A percentile compares a stretch with the other conserved stretches of the same genome.
Evolutionary conservation across 1,140 invertebrate species (phyloP).

Genomic region (Calosoma granatense): DNA sequence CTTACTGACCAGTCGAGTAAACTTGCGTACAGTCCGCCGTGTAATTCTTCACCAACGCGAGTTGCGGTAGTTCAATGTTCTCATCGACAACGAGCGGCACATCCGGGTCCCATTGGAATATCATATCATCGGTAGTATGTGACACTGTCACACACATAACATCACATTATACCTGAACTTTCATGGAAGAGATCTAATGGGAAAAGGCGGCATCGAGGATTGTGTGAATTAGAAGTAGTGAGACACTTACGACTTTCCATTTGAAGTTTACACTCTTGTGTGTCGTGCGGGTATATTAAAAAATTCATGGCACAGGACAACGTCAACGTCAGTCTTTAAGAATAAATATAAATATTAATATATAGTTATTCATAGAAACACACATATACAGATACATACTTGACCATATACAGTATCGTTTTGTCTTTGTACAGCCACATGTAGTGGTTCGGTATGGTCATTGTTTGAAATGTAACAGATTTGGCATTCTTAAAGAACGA

Average conservation of each 20-base stretch:
- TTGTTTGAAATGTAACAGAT: slow-evolving; percentile 84
- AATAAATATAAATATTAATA: slow-evolving; percentile 10
- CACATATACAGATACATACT: slow-evolving; percentile 39
- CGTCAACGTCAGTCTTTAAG: slow-evolving; percentile 59
- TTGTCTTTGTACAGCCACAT: slow-evolving; percentile 83
- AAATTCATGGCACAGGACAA: slow-evolving; percentile 88
- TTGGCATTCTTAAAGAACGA: slow-evolving; percentile 86
- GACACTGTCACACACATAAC: slow-evolving; percentile 61
- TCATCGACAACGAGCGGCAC: slow-evolving; percentile 82
- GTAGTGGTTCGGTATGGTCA: slow-evolving; percentile 89
- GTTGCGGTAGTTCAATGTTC: slow-evolving; percentile 77
- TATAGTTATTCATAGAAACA: slow-evolving; percentile 8
- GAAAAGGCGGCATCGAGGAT: neutral
- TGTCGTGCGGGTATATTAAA: slow-evolving; percentile 83
- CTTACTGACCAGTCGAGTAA: slow-evolving; percentile 64
- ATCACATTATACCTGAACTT: neutral
- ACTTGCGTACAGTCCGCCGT: slow-evolving; percentile 83
- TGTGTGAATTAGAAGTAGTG: neutral
- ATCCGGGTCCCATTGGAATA: slow-evolving; percentile 83
- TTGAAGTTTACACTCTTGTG: slow-evolving; percentile 82
- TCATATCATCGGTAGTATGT: slow-evolving; percentile 82
- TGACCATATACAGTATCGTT: slow-evolving; percentile 80
- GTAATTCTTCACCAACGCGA: slow-evolving; percentile 71
- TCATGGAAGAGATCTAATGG: neutral
- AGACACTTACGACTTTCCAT: slow-evolving; percentile 79